Conservation (phyloP, 1,140 invertebrate species). For the Eriocheir sinensis region DNA sequence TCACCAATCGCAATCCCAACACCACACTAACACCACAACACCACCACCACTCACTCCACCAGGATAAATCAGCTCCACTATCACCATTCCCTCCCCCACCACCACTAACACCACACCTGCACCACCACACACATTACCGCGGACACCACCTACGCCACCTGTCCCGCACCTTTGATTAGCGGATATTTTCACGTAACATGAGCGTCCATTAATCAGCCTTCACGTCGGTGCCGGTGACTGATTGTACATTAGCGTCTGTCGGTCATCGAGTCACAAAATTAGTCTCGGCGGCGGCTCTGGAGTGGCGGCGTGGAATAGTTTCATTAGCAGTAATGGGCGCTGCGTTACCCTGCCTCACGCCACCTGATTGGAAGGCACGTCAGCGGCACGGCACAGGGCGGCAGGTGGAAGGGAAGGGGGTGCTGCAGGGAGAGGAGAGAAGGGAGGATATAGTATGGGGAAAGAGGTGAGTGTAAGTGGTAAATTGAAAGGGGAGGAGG, state of each 20-base stretch:
- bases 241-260: constrained; percentile 13
- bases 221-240: neutral
- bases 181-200: neutral
- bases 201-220: constrained; percentile 12
- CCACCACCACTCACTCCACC: too few species aligned
- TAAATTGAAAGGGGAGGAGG: too few species aligned
- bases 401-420: neutral
- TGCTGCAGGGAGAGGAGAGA: neutral
- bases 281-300: neutral
- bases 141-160: neutral
- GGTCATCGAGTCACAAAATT: constrained; percentile 15
- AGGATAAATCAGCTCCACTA: too few species aligned
- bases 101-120: neutral
- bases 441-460: too few species aligned
- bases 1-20: too few species aligned
- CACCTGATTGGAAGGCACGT: neutral
- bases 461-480: too few species aligned
- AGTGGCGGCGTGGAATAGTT: neutral
- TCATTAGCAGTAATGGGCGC: constrained; percentile 5
- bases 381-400: neutral
- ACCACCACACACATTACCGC: neutral
- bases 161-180: neutral
- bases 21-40: too few species aligned
- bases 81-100: neutral
- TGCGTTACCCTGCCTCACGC: neutral